Base-by-base conservation (phyloP, 2,888 invertebrate species). In the Pammene aurita region DNA sequence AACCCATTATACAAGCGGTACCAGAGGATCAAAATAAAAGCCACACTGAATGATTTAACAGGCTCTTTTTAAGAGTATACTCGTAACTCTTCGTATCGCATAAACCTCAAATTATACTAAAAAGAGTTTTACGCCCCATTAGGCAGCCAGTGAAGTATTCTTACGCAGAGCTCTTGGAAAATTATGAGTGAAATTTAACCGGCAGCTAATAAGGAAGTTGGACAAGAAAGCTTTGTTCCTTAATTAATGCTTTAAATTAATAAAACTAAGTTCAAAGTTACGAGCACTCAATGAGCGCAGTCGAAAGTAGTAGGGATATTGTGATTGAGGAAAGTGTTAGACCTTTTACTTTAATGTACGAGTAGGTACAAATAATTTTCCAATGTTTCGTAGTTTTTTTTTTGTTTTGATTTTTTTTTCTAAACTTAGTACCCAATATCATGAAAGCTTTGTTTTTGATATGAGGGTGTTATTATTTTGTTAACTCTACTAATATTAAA, bases 161-260 rank as follows among this genome's bases (percentile, higher is more conserved):
- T 63, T 60, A 46, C 52, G 61, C 67, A 55, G 42, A 62, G 50
- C 42, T 52, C 60, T 66, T 26, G 42, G 41, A 58, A 34, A 68
- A 58, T 64, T 68, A 68, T 54, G 63, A 64, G 38, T 18, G 35
- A 58, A 64, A 64, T 64, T 58, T 50, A 67, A 67, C 48, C 50
- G 57, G 67, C 66, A 60, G 67, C 68, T 64, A 68, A 68, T 58
- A 68, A 68, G 64, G 64, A 64, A 68, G 68, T 68, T 64, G 64
- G 52, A 58, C 58, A 68, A 68, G 68, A 58, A 52, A 54, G 63
- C 58, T 41, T 68, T 64, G 57, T 68, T 58, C 67, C 52, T 68
- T 64, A 68, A 68, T 68, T 54, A 68, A 68, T 58, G 68, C 58
- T 58, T 68, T 11, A 64, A 68, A 68, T 68, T 68, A 68, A 68